These are phyloP conservation scores for Xylophagus ater DNA, from an alignment of 2,888 invertebrate genomes.

Conservation along the genomic window DNA sequence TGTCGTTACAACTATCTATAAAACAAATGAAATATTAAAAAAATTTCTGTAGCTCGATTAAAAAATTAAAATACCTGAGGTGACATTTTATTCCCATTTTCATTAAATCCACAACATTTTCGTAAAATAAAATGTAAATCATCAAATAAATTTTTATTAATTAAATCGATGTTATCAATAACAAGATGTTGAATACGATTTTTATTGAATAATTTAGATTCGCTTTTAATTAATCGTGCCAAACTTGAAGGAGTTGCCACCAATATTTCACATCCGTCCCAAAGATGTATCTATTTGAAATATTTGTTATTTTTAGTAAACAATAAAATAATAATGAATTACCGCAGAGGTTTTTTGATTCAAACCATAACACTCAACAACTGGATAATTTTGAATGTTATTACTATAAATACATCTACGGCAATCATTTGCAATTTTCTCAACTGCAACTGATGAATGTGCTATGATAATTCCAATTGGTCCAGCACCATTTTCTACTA, in stretches of 20 bases:
- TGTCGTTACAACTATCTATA: slow-evolving; percentile 51
- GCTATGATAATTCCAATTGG: slow-evolving; percentile 58
- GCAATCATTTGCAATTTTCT: slow-evolving; percentile 39
- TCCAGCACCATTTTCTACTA: slow-evolving; percentile 40
- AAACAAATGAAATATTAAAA: slow-evolving; percentile 15
- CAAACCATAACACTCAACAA: background rate
- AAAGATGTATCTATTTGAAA: no score
- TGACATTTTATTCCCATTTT: slow-evolving; percentile 33
- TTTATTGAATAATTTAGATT: slow-evolving; percentile 44
- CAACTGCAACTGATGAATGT: slow-evolving; percentile 47
- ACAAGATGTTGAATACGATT: slow-evolving; percentile 53
- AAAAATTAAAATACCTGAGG: background rate
- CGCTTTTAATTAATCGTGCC: slow-evolving; percentile 40
- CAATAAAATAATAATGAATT: no score
- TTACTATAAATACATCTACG: slow-evolving; percentile 22
- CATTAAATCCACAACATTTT: slow-evolving; percentile 34
- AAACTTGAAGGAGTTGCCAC: slow-evolving; percentile 55
- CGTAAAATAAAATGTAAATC: slow-evolving; percentile 40
- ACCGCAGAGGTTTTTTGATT: no score
- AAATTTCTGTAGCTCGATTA: slow-evolving; percentile 20
- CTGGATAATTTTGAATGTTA: background rate
- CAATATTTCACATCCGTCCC: slow-evolving; percentile 59
- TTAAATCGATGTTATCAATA: slow-evolving; percentile 57
- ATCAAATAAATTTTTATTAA: slow-evolving; percentile 44
- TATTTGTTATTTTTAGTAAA: no score